Percentiles rank a stretch among this genome's conserved stretches.
Conservation (phyloP, 2,113 vertebrate genomes). For the Malurus elegans region DNA sequence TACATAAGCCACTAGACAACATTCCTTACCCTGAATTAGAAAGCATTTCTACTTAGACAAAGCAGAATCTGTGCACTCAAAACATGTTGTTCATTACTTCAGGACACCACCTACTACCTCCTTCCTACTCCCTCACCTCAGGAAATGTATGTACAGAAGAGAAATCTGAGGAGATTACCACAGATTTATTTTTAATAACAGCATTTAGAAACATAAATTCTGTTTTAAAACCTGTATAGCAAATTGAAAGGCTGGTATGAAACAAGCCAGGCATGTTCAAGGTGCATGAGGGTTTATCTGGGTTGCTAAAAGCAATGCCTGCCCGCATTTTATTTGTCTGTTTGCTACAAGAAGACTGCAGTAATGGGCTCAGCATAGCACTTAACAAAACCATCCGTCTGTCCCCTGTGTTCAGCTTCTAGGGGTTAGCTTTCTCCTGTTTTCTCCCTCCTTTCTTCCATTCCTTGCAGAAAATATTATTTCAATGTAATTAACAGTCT, state of each 20-base stretch:
- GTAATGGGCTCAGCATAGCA: not conserved
- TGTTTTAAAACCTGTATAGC: not conserved
- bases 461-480: not conserved
- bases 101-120: not conserved
- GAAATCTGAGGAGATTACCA: constrained; percentile 28
- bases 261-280: not conserved
- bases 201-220: not conserved
- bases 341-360: not conserved
- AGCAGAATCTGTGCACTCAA: not conserved
- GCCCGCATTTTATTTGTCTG: not conserved
- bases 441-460: not conserved
- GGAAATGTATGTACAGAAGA: not conserved
- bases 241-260: not conserved
- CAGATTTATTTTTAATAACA: constrained; percentile 40
- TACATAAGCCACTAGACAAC: not conserved
- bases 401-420: not conserved
- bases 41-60: not conserved
- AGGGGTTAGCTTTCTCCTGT: not conserved
- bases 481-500: not conserved
- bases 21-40: not conserved
- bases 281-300: not conserved
- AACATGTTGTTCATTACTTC: not conserved
- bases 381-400: not conserved
- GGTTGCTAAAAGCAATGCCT: not conserved
- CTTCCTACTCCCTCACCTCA: not conserved